Base-by-base conservation (phyloP, 2,888 invertebrate genomes). In the Carterocephalus palaemon region DNA sequence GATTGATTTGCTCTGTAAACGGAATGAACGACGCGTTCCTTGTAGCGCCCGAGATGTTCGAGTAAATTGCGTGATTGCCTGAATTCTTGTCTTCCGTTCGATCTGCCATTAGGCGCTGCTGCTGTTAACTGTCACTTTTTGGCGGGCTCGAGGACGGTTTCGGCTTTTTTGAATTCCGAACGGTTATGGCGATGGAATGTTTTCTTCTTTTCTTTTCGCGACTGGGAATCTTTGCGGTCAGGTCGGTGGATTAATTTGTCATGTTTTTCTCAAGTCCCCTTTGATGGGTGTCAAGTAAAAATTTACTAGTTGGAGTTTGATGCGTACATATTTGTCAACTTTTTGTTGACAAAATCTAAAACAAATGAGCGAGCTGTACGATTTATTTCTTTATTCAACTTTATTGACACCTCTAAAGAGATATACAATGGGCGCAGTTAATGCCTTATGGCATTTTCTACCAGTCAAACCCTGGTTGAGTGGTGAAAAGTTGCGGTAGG, bases 1-100 rank as follows among this genome's bases (percentile, higher is more conserved):
- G 43, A 43, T 43, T 43, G 43, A 43, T 43, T 43, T 43, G 28
- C 34, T 29, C 13, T 29, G 36, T 19, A 22, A n/a, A 32, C 42
- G 15, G 42, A 36, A 43, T 36, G 42, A 36, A 36, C n/a, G 26
- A 34, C 20, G 31, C 15, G 42, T 42, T 42, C 41, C 28, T 28
- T 20, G 42, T 42, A 42, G 15, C 26, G 9, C 15, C 17, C 17
- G 24, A 34, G 15, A 20, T 10, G 28, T 38, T 38, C 26, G 29
- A 17, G 20, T 38, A 28, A 42, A 42, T 42, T 42, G 33, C 15
- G 34, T 15, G 26, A 42, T 42, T 42, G 33, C 15, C 28, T 15
- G 26, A 26, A 33, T 33, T 41, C 34, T 15, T 26, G 23, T 17
- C 31, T 17, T 32, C 33, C 9, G 20, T 29, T 26, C 19, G 31